These are phyloP conservation scores for Dipodomys spectabilis DNA, from an alignment of 2,113 vertebrate genomes.

Conservation along the genomic window DNA sequence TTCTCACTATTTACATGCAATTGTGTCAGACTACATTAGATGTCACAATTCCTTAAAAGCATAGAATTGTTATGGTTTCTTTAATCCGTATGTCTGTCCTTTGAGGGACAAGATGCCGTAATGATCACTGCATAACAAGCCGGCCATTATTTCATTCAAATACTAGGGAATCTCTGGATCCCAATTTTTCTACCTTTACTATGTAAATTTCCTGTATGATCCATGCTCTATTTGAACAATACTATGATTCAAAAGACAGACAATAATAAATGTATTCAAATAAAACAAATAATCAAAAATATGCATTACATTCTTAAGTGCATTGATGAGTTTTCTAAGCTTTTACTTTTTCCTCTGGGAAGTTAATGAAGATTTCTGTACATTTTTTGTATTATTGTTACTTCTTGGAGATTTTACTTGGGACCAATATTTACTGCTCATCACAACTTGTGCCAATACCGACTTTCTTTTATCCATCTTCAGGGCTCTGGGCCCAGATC, in stretches of 20 bases:
- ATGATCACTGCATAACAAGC: not conserved
- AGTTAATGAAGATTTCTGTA: conserved; percentile 15
- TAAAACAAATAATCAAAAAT: too few species aligned
- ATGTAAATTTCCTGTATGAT: conserved; percentile 3
- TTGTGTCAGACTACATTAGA: not conserved
- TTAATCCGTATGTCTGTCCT: not conserved
- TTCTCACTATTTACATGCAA: not conserved
- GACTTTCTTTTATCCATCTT: conserved; percentile 78
- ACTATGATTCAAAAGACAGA: not conserved
- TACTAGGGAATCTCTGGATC: not conserved
- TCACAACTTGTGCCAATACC: conserved; percentile 74
- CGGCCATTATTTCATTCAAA: not conserved
- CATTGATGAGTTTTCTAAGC: not conserved
- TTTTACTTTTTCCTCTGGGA: not conserved
- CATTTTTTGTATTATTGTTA: conserved; percentile 69
- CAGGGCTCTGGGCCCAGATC: conserved; percentile 78
- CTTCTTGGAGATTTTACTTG: conserved; percentile 75
- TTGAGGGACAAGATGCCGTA: not conserved
- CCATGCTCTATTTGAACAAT: not conserved
- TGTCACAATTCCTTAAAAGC: conserved; percentile 1
- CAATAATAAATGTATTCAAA: too few species aligned
- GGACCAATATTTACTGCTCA: conserved; percentile 76
- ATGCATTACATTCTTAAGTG: too few species aligned
- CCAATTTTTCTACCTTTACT: not conserved
- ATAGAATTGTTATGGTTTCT: conserved; percentile 1